Evolutionary conservation across 1,140 invertebrate species (phyloP), one percentile per base, ranked within the genome.

Genomic region (Xylocopa sonorina): DNA sequence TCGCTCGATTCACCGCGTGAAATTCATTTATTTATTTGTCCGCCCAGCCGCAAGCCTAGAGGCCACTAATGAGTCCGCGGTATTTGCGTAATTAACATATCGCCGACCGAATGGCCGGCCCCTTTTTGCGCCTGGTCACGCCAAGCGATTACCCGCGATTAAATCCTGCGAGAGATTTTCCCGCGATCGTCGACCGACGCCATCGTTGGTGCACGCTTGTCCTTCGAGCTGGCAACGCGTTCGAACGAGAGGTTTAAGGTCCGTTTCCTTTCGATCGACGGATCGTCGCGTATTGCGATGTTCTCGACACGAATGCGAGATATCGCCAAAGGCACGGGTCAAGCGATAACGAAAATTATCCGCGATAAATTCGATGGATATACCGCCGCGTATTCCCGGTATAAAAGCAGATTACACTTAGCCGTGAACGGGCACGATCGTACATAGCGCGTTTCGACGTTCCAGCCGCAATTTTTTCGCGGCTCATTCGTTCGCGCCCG

Each of bases 21-120:
- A 75, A 55, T 43, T 41, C 55, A 53, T 75, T 75, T 55, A 75
- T 75, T 75, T 75, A 53, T 75, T 64, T 53, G 60, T 32, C 29
- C 16, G 27, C 43, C n/a, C 0, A 29, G 4, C 24, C 24, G 14
- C 27, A 43, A 75, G 64, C 4, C 27, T 0, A 18, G 73, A 1
- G 16, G n/a, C 5, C 32, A 14, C 43, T 63, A 74, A 74, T 21
- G 29, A 74, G 32, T 21, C 32, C 32, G 71, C n/a, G 71, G 32
- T 63, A 27, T 62, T 51, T 62, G 46, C 32, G 57, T 51, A 74
- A 63, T 74, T 74, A 74, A 74, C 43, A 16, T 18, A 62, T 50
- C 9, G 57, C 43, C 34, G 27, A n/a, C 68, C 9, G 16, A 53
- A 69, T 32, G 7, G 34, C 16, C 7, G 16, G 12, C 16, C 32